Base-by-base conservation (phyloP, 2,113 vertebrate species). In the Ia io region DNA sequence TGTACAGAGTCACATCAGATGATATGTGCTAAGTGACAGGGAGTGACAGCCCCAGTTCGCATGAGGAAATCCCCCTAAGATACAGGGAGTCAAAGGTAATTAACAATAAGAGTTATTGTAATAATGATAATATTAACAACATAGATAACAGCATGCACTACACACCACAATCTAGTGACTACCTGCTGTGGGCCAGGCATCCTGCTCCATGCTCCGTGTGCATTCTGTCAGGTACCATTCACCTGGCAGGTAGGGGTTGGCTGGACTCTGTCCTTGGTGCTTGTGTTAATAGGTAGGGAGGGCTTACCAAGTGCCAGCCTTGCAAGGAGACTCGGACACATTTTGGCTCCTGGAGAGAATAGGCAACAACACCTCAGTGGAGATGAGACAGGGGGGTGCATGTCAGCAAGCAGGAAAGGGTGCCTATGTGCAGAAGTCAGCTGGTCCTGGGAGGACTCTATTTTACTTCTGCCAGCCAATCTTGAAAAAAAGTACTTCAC, bases 81-180 rank as follows among this genome's bases (percentile, higher is more conserved):
- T 5, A 1, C 59, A 28, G 37, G 18, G n/a, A 40, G 32, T 40
- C 70, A 13, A 30, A 47, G 32, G 18, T 5, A 25, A 51, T 32
- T 25, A 51, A 51, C 3, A 70, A 9, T 32, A 40, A 11, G 49
- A 47, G 18, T 59, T 56, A 12, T 42, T 28, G 23, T 14, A 5
- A 16, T 85, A 25, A 56, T 11, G 40, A 9, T 16, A 9, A 35
- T 4, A 8, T 17, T 6, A 35, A 14, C 23, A 17, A 4, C 0
- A 9, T 1, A 17, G 16, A 13, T 30, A 42, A 20, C 22, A 74
- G 22, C 7, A 5, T 44, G 30, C 73, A 49, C 44, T 47, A n/a
- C 2, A 3, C 1, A 3, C 30, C 8, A 8, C 22, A 12, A 2
- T 61, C 53, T 23, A 1, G 7, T 1, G n/a, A 7, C 2, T 2